Evolutionary conservation across 2,888 invertebrate species (phyloP), one percentile per base, ranked within the genome.

Genomic region (Apodemia duryi): DNA sequence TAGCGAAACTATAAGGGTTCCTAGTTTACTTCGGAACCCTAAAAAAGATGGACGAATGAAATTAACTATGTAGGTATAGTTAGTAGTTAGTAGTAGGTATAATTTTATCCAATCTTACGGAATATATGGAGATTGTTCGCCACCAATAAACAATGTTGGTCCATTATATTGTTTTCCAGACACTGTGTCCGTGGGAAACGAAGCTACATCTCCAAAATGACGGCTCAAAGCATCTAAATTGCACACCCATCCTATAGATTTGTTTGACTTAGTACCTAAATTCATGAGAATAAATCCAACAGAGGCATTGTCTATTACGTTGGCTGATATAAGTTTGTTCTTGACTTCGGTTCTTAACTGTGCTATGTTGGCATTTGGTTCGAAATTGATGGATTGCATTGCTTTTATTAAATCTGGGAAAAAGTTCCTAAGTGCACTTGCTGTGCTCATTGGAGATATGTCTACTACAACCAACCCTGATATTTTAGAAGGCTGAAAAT

Each of bases 401-500:
- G 93, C 93, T 29, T 80, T 73, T n/a, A 86, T 71, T 2, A 87
- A 74, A 11, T 71, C 71, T 1, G 93, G 88, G 66, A 97, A 94
- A 73, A 94, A 92, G 5, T 84, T 76, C 21, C 90, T 88, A 1
- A 91, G 79, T 7, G 90, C 88, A 0, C 92, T 87, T 65, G 93
- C 93, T 0, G 88, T 86, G 35, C 92, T 86, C 1, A 93, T 76
- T 0, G 96, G 96, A 0, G 95, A 94, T 73, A 95, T 94, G 75
- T 96, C 96, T 28, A 94, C 94, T 6, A 95, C 92, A n/a, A 95
- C 80, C 63, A 96, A 82, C 70, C 93, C 93, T 35, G 93, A 87
- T 1, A 96, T 91, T 69, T 92, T 77, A 5, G 86, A 75, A 21
- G 94, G 93, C 93, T 93, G 81, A 49, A 85, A 86, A 43, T 70